Percentiles rank a stretch among this genome's conserved stretches.
Conservation (phyloP, 2,888 invertebrate genomes). For the Aromia moschata region DNA sequence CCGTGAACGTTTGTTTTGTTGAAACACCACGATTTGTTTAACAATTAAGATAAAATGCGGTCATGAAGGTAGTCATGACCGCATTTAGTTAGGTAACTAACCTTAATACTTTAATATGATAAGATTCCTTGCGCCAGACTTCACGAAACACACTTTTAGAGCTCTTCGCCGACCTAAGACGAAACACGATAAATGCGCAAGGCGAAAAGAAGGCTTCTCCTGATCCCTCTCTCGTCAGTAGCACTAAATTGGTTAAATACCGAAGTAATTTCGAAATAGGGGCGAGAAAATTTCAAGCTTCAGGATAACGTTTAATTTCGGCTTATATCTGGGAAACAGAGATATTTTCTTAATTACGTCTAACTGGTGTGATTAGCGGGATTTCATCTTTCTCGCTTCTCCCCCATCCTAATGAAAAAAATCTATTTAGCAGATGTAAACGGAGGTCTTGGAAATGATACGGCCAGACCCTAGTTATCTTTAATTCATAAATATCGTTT, state of each 20-base stretch:
- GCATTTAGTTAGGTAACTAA: no score
- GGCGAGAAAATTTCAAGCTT: conserved; percentile 1
- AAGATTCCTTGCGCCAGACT: no score
- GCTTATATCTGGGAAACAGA: conserved; percentile 1
- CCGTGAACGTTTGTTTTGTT: no score
- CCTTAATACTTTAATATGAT: no score
- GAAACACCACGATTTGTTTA: no score
- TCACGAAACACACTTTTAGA: no score
- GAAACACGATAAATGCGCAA: conserved; percentile 18
- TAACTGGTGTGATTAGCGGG: not conserved
- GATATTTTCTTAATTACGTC: not conserved
- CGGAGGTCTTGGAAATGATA: not conserved
- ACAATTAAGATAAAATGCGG: no score
- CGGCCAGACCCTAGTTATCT: no score
- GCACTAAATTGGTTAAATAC: conserved; percentile 11
- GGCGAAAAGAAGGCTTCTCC: conserved; percentile 5
- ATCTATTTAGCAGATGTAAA: not conserved
- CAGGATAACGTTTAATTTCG: conserved; percentile 10
- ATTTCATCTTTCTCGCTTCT: not conserved
- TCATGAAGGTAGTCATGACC: no score
- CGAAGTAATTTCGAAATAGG: conserved; percentile 14
- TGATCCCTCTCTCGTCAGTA: conserved; percentile 4
- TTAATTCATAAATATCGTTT: no score
- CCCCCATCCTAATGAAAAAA: not conserved
- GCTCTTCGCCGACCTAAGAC: no score